Percentiles rank a stretch among this genome's conserved stretches.
phyloP scores from a whole-genome alignment of 2,888 invertebrate genomes.

The Agrilus mali region DNA sequence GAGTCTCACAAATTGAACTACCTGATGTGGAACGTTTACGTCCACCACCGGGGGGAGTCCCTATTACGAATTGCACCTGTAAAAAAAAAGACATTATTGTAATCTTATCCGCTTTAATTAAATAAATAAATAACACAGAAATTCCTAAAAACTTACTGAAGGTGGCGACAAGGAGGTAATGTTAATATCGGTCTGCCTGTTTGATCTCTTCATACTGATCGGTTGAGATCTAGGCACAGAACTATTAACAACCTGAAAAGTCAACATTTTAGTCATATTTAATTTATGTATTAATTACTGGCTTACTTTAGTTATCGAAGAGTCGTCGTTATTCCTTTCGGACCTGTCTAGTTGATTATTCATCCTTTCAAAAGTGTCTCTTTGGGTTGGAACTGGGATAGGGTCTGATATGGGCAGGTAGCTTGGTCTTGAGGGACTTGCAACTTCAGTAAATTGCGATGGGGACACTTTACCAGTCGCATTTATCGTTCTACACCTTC shows the following conservation, averaged over 20 bases:
- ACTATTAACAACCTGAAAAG: conserved; percentile 24
- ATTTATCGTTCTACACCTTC: conserved; percentile 6
- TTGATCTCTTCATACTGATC: conserved; percentile 67
- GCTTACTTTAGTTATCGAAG: conserved; percentile 14
- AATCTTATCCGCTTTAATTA: too few relatives aligned
- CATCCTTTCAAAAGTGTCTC: conserved; percentile 39
- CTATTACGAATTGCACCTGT: conserved; percentile 72
- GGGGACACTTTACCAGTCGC: conserved; percentile 7
- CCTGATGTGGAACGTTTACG: conserved; percentile 52
- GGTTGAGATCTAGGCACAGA: conserved; percentile 73
- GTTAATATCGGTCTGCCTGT: conserved; percentile 67
- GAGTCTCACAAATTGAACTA: conserved; percentile 56
- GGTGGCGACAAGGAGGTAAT: conserved; percentile 89
- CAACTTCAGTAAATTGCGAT: conserved; percentile 16
- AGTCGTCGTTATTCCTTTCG: conserved; percentile 12
- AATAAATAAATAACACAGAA: too few relatives aligned
- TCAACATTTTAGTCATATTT: background rate
- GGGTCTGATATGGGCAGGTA: conserved; percentile 62
- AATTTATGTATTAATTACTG: background rate
- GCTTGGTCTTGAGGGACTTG: conserved; percentile 55
- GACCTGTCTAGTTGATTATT: conserved; percentile 19
- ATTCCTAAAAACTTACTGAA: conserved; percentile 43
- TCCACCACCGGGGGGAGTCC: conserved; percentile 63
- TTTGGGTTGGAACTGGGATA: conserved; percentile 60
- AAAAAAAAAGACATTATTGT: too few relatives aligned